phyloP scores from a whole-genome alignment of 2,797 vertebrate genomes.

The Macropus fuliginosus region DNA sequence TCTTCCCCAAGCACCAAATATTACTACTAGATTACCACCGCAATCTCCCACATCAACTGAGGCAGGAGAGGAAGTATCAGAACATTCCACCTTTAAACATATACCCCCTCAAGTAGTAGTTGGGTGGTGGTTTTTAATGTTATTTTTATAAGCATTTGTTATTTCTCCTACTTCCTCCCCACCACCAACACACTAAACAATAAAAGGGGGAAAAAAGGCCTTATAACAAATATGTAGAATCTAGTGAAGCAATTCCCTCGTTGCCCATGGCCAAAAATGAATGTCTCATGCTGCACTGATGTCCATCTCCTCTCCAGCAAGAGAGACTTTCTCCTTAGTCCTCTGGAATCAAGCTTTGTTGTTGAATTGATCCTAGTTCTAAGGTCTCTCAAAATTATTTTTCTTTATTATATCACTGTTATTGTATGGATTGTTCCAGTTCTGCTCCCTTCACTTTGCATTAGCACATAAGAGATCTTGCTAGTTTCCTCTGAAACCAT shows the following conservation, averaged over 20 bases:
- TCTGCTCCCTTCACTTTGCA: not conserved
- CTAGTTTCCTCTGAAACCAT: not conserved
- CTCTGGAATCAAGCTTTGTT: not conserved
- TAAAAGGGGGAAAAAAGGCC: not conserved
- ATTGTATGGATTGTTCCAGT: not conserved
- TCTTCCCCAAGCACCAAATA: not conserved
- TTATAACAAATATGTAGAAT: not conserved
- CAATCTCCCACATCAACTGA: not conserved
- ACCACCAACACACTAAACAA: not conserved
- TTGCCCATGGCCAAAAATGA: not conserved
- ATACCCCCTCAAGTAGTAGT: not conserved
- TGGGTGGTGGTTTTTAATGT: not conserved
- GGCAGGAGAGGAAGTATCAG: not conserved
- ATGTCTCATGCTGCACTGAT: not conserved
- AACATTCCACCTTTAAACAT: not conserved
- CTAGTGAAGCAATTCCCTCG: not conserved
- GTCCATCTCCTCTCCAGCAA: not conserved
- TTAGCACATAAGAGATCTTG: not conserved
- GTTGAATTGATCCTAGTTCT: not conserved
- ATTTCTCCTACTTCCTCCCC: not conserved
- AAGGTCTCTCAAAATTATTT: not conserved
- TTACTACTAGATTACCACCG: not conserved
- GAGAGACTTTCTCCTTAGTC: not conserved
- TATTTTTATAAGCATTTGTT: not conserved
- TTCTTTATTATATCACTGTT: not conserved